Conservation (phyloP, 2,113 vertebrate genomes). For the Ondatra zibethicus region DNA sequence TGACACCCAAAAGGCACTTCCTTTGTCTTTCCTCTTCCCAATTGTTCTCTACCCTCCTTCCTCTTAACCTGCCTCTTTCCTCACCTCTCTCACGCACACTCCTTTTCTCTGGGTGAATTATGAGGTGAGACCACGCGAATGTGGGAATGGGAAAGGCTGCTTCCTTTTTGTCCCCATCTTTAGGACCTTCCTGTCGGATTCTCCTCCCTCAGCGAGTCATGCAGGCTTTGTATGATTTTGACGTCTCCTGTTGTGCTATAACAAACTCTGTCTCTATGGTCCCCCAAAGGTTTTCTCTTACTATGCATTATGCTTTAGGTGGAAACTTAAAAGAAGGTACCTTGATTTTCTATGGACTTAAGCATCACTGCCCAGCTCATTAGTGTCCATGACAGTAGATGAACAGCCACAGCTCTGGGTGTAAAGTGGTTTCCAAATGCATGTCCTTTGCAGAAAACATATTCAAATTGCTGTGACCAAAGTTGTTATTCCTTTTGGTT, state of each 20-base stretch:
- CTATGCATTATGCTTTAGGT: neutral
- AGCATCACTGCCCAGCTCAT: neutral
- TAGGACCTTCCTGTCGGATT: neutral
- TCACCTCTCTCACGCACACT: neutral
- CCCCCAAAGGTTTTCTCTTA: neutral
- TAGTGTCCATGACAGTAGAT: neutral
- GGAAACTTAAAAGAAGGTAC: neutral
- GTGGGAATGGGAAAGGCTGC: neutral
- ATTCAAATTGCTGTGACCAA: neutral
- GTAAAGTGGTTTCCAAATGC: neutral
- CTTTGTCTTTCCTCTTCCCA: neutral
- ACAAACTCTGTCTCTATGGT: neutral
- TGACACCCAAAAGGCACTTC: neutral
- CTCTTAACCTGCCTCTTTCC: accelerated
- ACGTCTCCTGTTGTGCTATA: neutral
- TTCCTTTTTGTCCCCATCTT: neutral
- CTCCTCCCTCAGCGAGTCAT: neutral
- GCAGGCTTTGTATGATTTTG: neutral
- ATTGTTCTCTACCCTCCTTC: neutral
- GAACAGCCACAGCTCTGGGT: neutral
- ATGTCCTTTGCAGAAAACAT: conserved; percentile 3
- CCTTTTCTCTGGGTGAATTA: neutral
- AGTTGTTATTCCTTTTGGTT: neutral
- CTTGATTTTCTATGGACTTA: neutral
- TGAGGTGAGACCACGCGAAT: neutral